Conservation (phyloP, 2,888 invertebrate species). For the Hirtodrosophila histrioides region DNA sequence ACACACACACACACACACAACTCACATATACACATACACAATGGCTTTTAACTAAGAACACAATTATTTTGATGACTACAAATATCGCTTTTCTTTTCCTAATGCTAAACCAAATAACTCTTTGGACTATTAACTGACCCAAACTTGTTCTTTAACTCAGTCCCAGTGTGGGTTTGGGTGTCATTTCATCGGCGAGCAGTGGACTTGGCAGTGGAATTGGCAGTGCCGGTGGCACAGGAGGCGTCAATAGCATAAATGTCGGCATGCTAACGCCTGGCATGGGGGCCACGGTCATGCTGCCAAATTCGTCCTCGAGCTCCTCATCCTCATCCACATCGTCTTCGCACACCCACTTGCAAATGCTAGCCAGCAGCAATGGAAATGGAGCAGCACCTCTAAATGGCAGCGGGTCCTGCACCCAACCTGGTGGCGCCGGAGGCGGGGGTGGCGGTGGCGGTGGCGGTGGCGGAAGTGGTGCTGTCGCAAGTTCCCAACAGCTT, state of each 20-base stretch:
- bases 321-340: slow-evolving; percentile 83
- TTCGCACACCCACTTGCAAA: slow-evolving; percentile 79
- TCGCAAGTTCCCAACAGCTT: slow-evolving; percentile 87
- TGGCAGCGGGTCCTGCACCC: slow-evolving; percentile 30
- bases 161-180: slow-evolving; percentile 65
- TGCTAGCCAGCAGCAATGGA: slow-evolving; percentile 65
- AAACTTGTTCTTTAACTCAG: slow-evolving; percentile 40
- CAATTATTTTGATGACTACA: slow-evolving; percentile 27
- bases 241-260: slow-evolving; percentile 57
- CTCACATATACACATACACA: slow-evolving; percentile 11
- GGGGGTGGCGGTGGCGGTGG: slow-evolving; percentile 18
- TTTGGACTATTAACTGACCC: slow-evolving; percentile 38
- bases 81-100: slow-evolving; percentile 37
- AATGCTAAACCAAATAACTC: slow-evolving; percentile 39
- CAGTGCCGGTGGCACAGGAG: slow-evolving; percentile 54
- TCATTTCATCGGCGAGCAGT: slow-evolving; percentile 48
- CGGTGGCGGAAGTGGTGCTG: slow-evolving; percentile 70
- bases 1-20: slow-evolving; percentile 13
- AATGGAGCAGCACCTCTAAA: slow-evolving; percentile 36
- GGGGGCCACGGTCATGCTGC: slow-evolving; percentile 81
- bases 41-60: slow-evolving; percentile 15
- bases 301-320: slow-evolving; percentile 82
- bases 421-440: slow-evolving; percentile 8
- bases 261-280: slow-evolving; percentile 83
- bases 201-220: slow-evolving; percentile 45